A percentile compares a stretch with the other conserved stretches of the same genome.
Evolutionary conservation across 2,888 invertebrate species (phyloP).

Genomic region (Aspidiotus rigidus): DNA sequence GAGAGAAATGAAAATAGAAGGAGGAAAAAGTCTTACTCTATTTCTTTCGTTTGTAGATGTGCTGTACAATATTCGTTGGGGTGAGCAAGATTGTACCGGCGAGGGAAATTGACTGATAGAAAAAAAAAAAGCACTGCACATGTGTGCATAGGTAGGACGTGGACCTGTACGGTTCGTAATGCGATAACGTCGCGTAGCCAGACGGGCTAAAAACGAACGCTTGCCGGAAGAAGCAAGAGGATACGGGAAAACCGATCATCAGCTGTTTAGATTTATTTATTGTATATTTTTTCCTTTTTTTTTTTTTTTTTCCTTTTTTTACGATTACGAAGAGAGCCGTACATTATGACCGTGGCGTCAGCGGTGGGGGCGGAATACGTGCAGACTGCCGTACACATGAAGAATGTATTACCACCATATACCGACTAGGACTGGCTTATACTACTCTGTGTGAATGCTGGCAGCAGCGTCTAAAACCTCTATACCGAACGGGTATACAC

Average conservation of each 20-base stretch:
- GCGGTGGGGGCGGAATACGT: conserved; percentile 21
- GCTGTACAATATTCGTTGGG: neutral
- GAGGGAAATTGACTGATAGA: neutral
- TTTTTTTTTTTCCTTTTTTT: too few relatives aligned
- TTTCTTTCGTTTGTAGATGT: neutral
- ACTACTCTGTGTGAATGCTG: neutral
- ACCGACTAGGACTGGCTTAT: conserved; percentile 10
- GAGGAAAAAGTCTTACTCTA: neutral
- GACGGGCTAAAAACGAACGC: neutral
- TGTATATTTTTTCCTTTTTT: neutral
- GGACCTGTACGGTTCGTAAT: neutral
- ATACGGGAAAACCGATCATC: conserved; percentile 15
- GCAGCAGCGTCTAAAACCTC: neutral
- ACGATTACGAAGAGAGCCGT: conserved; percentile 1
- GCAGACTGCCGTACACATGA: neutral
- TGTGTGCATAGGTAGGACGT: too few relatives aligned
- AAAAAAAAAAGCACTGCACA: neutral
- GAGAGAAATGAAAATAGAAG: neutral
- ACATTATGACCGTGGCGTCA: neutral
- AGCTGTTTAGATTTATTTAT: conserved; percentile 18
- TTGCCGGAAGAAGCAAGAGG: conserved; percentile 4
- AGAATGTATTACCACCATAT: conserved; percentile 23
- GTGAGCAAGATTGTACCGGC: neutral
- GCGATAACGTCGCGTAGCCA: neutral
- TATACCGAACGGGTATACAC: neutral